These are phyloP conservation scores for Drosophila repletoides DNA, from an alignment of 1,140 invertebrate genomes.

Conservation along the genomic window DNA sequence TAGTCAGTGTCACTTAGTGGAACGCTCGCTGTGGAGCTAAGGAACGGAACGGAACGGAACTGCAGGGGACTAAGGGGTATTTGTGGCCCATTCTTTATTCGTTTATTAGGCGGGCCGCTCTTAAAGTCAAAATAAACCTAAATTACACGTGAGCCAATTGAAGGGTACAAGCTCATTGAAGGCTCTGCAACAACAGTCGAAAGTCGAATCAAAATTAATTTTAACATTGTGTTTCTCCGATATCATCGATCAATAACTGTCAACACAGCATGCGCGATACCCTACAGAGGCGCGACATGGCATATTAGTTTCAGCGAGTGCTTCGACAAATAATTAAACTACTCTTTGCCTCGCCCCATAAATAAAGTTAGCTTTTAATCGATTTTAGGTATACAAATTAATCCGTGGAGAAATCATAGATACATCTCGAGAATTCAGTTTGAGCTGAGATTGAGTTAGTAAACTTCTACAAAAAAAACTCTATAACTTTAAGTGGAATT, in stretches of 20 bases:
- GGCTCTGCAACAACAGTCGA: not conserved
- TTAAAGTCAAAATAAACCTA: conserved; percentile 62
- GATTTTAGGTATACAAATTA: too few species aligned
- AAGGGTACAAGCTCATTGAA: conserved; percentile 40
- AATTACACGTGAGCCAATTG: conserved; percentile 65
- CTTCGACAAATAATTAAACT: too few species aligned
- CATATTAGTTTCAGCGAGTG: not conserved
- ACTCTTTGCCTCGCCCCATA: too few species aligned
- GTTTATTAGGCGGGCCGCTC: conserved; percentile 13
- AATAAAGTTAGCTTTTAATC: too few species aligned
- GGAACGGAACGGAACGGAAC: not conserved
- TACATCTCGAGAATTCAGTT: too few species aligned
- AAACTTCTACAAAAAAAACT: too few species aligned
- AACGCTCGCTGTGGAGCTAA: conserved; percentile 36
- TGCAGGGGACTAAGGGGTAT: not conserved
- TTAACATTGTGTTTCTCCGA: conserved; percentile 62
- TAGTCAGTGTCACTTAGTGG: conserved; percentile 75
- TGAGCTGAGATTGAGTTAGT: not conserved
- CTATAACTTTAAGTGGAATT: too few species aligned
- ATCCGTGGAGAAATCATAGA: too few species aligned
- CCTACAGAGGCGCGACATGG: not conserved
- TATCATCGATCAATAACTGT: conserved; percentile 80
- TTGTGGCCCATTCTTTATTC: too few species aligned
- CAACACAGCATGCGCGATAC: conserved; percentile 48
- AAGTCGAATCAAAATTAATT: conserved; percentile 71